phyloP scores from a whole-genome alignment of 2,113 vertebrate genomes.

The Cynocephalus volans region DNA sequence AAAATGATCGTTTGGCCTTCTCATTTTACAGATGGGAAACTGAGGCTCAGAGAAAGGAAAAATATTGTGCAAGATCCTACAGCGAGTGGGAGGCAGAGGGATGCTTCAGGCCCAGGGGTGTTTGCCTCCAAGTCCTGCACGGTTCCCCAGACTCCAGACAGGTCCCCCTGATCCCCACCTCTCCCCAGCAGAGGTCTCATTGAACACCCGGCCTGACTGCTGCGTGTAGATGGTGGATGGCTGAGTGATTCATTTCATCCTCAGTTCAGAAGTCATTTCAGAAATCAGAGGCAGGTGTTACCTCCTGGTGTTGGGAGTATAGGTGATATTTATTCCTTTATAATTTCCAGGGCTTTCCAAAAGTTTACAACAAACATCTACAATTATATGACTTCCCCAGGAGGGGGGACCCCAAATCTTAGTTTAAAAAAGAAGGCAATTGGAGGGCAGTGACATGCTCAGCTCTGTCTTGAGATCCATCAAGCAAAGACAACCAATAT shows the following conservation, averaged over 20 bases:
- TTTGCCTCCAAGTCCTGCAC: not conserved
- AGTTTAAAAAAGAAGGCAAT: not conserved
- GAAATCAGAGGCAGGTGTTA: conserved; percentile 11
- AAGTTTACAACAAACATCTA: conserved; percentile 17
- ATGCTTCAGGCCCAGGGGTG: not conserved
- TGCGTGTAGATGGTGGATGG: not conserved
- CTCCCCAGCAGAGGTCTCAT: not conserved
- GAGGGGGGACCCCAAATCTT: not conserved
- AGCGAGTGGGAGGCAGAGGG: not conserved
- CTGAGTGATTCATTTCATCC: not conserved
- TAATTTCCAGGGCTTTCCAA: conserved; percentile 18
- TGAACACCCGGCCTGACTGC: not conserved
- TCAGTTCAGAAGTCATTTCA: conserved; percentile 3
- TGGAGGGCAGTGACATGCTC: not conserved
- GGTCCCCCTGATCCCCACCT: rapidly evolving
- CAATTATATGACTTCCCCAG: not conserved
- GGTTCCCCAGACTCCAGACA: rapidly evolving
- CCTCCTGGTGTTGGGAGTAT: not conserved
- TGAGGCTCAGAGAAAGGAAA: not conserved
- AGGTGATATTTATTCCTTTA: conserved; percentile 60
- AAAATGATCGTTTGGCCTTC: not conserved
- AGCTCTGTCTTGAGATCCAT: not conserved
- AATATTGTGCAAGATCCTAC: not conserved
- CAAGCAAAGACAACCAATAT: not conserved
- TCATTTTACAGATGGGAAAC: not conserved